These are phyloP conservation scores for Prionailurus bengalensis DNA, from an alignment of 2,113 vertebrate genomes.

Conservation along the genomic window DNA sequence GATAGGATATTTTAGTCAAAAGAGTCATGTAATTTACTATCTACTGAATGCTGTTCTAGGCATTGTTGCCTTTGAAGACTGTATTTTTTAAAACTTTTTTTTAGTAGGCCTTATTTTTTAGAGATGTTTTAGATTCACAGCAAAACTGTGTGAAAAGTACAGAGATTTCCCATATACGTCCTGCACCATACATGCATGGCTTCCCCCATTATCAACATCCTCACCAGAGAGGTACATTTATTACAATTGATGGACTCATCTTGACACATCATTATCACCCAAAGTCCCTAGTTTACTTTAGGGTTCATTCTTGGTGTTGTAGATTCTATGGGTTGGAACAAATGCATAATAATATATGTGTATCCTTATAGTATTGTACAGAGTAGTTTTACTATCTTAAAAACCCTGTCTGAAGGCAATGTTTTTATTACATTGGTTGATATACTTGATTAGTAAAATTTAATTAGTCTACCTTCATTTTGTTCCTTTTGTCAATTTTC, in stretches of 20 bases:
- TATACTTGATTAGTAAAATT: neutral
- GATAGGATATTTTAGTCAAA: neutral
- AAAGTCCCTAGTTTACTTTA: neutral
- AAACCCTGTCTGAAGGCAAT: neutral
- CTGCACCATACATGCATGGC: too few species aligned
- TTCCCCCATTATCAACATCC: neutral
- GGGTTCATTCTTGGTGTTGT: neutral
- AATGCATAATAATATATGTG: neutral
- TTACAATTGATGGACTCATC: neutral
- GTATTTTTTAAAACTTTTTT: neutral
- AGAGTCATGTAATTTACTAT: neutral
- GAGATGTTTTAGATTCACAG: neutral
- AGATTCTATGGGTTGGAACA: neutral
- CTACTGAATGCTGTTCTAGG: neutral
- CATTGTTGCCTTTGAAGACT: neutral
- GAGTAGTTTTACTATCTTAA: neutral
- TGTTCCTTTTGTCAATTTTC: neutral
- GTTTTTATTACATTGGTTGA: neutral
- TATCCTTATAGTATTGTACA: neutral
- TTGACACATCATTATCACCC: neutral
- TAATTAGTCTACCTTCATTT: slow-evolving; percentile 4
- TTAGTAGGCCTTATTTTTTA: neutral
- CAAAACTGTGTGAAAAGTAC: neutral
- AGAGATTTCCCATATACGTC: neutral
- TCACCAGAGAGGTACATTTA: neutral